Evolutionary conservation across 2,113 vertebrate genomes (phyloP), one percentile per base, ranked within the genome.

Genomic region (Callipepla squamata): DNA sequence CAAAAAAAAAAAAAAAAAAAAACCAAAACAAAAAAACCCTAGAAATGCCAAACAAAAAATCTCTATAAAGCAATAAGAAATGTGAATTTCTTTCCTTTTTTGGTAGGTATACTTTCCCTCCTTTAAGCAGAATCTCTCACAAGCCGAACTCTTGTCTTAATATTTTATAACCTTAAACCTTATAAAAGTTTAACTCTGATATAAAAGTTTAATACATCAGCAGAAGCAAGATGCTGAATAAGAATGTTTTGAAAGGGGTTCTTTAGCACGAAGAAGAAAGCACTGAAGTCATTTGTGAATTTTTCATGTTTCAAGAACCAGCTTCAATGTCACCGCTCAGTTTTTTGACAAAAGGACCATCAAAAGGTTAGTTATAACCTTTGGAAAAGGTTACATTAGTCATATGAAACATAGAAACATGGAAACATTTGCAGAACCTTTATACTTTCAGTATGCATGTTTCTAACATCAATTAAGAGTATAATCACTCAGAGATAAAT

Each of bases 111-210:
- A 48, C 9, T 86, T 78, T 28, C 34, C 91, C 5, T 92, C 16
- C 79, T 94, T 95, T 94, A 83, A 96, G 82, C 38, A 62, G 59
- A 96, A 65, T 67, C 85, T 85, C 92, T 51, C 75, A 96, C 80
- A 95, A 91, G 16, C 59, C 94, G 86, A 89, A 32, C 30, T 42
- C 84, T 93, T 74, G 88, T 94, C 88, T 98, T 97, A 98, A 97
- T 97, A 97, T 96, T 98, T 98, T 94, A 98, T 97, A 94, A 92
- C 89, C 83, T 93, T 96, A 95, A 96, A 72, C 45, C 93, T 96
- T 97, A 97, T 98, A 92, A 98, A 98, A 96, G 26, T 97, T 98
- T 97, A 96, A 98, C 74, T 90, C 26, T 75, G 30, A 38, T 89
- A 96, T 97, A 95, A 98, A 98, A 97, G 28, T 97, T 98, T 97